Base-by-base conservation (phyloP, 2,888 invertebrate genomes). In the Ectemnius cavifrons region DNA sequence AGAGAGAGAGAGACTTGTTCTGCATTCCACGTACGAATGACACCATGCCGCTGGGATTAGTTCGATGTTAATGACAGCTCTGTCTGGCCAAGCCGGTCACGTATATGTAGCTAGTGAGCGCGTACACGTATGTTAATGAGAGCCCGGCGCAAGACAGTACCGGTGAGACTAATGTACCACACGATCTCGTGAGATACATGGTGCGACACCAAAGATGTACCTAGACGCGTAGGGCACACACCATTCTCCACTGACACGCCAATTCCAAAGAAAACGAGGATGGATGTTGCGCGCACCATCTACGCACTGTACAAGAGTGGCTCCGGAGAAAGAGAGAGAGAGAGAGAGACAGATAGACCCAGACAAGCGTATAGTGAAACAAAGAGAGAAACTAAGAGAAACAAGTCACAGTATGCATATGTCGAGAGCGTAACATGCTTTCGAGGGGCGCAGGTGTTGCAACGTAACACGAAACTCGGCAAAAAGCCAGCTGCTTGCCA, bases 141-240 rank as follows among this genome's bases (percentile, higher is more conserved):
- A 69, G 14, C 23, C 23, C 4, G 56, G 60, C 49, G 77, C 62
- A 77, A 71, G 77, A 77, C 74, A 74, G 59, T 49, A 60, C 27
- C 57, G 64, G 60, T 49, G 67, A 23, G 62, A 62, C 63, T 63
- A 68, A 71, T 65, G 74, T 59, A 49, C 66, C 8, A 68, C 16
- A 63, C 59, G 68, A 18, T 52, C 20, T 45, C 57, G 20, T 45
- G 20, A 46, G 46, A 45, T 58, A 46, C 65, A 20, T 27, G 63
- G 20, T 11, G 23, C n/a, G 16, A 5, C 52, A 52, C 61, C 16
- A 62, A 18, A 23, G 63, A 20, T 23, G n/a, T 23, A 63, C 52
- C 49, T 63, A 37, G 63, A 58, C 60, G 18, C 52, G 49, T 23
- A 46, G 60, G 6, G 27, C 66, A 62, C 23, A 61, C 63, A 37